Conservation (phyloP, 2,888 invertebrate genomes). For the Chorisops tibialis region DNA sequence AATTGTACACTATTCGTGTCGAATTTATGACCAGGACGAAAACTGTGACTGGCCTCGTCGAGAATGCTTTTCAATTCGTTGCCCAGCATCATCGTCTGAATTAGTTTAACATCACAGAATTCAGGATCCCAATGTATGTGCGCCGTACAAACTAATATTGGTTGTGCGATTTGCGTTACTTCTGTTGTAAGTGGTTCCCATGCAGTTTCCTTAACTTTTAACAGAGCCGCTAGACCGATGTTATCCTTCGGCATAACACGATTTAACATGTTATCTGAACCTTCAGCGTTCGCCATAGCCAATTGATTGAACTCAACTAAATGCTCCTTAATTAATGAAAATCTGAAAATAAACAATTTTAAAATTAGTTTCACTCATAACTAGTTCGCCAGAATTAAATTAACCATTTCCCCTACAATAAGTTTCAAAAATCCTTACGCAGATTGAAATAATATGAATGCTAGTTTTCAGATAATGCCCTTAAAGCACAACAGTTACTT, state of each 20-base stretch:
- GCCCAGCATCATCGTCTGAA: slow-evolving; percentile 98
- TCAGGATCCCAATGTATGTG: slow-evolving; percentile 99
- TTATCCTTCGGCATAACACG: slow-evolving; percentile 99
- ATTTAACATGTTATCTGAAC: slow-evolving; percentile 97
- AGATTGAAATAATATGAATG: too few species aligned
- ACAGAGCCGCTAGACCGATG: slow-evolving; percentile 91
- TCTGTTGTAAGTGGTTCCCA: slow-evolving; percentile 85
- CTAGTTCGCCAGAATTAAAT: too few species aligned
- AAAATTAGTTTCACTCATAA: too few species aligned
- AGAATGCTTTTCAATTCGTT: slow-evolving; percentile 86
- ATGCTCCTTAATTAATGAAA: slow-evolving; percentile 91
- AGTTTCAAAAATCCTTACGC: too few species aligned
- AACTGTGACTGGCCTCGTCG: slow-evolving; percentile 79
- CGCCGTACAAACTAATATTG: slow-evolving; percentile 93
- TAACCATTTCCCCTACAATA: too few species aligned
- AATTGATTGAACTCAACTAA: slow-evolving; percentile 97
- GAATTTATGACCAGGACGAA: slow-evolving; percentile 68
- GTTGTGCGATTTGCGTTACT: slow-evolving; percentile 73
- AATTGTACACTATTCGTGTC: slow-evolving; percentile 82
- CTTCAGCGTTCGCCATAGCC: slow-evolving; percentile 97
- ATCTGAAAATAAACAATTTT: slow-evolving; percentile 63
- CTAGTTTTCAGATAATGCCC: too few species aligned
- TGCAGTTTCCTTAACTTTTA: slow-evolving; percentile 91
- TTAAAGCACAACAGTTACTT: too few species aligned
- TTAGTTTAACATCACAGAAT: slow-evolving; percentile 97